These are phyloP conservation scores for Empis livida DNA, from an alignment of 2,888 invertebrate species.

Conservation along the genomic window DNA sequence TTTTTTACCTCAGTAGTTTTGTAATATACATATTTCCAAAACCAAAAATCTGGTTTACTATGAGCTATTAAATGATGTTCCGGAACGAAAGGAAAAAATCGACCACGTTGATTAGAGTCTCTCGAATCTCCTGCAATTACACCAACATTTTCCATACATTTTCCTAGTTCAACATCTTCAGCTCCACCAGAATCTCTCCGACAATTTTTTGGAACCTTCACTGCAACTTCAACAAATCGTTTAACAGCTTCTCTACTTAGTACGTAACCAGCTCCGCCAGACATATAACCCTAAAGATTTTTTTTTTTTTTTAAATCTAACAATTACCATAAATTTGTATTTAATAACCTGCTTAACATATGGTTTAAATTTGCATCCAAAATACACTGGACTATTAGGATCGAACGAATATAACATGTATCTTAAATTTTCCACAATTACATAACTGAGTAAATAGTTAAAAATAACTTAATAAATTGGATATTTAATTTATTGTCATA, in stretches of 20 bases:
- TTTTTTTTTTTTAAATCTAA: too few relatives aligned
- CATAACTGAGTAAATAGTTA: constrained; percentile 47
- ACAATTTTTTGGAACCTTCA: constrained; percentile 46
- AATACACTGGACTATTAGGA: constrained; percentile 60
- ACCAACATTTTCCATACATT: constrained; percentile 60
- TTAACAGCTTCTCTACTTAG: constrained; percentile 64
- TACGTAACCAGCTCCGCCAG: constrained; percentile 83
- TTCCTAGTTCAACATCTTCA: constrained; percentile 40
- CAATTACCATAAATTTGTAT: too few relatives aligned
- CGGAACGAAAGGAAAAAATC: constrained; percentile 88
- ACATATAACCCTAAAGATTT: constrained; percentile 69
- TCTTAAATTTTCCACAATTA: constrained; percentile 85
- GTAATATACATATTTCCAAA: constrained; percentile 85
- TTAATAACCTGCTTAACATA: constrained; percentile 32
- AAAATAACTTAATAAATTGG: background rate
- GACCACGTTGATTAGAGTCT: constrained; percentile 65
- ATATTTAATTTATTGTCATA: background rate
- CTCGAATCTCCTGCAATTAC: constrained; percentile 76
- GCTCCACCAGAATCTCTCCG: constrained; percentile 37
- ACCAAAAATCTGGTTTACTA: constrained; percentile 67
- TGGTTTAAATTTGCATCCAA: constrained; percentile 78
- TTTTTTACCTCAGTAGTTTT: constrained; percentile 52
- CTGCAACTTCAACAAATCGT: constrained; percentile 55
- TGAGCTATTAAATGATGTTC: constrained; percentile 80
- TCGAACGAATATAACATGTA: constrained; percentile 64